Percentiles rank a stretch among this genome's conserved stretches.
Conservation (phyloP, 2,888 invertebrate genomes). For the Acleris holmiana region DNA sequence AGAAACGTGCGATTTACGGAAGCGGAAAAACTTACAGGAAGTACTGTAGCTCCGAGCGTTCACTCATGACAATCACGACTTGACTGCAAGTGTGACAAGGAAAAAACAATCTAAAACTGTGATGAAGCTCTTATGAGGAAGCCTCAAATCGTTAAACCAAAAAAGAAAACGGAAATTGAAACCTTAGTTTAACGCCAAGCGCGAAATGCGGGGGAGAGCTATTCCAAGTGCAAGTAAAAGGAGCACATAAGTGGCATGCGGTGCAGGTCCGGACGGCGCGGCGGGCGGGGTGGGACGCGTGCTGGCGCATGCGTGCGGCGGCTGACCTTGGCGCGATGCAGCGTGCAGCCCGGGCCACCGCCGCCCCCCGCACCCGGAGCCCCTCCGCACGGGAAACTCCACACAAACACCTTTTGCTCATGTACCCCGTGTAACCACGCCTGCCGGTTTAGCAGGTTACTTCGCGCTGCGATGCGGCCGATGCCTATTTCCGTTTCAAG, state of each 20-base stretch:
- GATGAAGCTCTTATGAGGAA: too few relatives aligned
- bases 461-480: constrained; percentile 64
- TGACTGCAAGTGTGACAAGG: constrained; percentile 4
- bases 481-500: constrained; percentile 75
- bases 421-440: constrained; percentile 66
- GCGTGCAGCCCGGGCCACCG: constrained; percentile 69
- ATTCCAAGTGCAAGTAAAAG: constrained; percentile 65
- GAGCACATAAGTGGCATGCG: constrained; percentile 60
- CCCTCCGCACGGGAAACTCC: constrained; percentile 55
- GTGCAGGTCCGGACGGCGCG: constrained; percentile 55
- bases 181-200: background rate
- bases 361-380: constrained; percentile 42
- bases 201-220: constrained; percentile 49
- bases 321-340: constrained; percentile 82
- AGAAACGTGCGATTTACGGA: constrained; percentile 47
- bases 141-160: background rate
- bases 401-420: constrained; percentile 58
- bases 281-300: constrained; percentile 42
- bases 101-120: constrained; percentile 8
- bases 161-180: background rate
- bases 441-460: constrained; percentile 80
- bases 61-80: constrained; percentile 9
- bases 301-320: constrained; percentile 77
- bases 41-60: constrained; percentile 40
- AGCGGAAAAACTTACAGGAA: constrained; percentile 38